phyloP scores from a whole-genome alignment of 2,888 invertebrate genomes.

The Seira sanloemensis region DNA sequence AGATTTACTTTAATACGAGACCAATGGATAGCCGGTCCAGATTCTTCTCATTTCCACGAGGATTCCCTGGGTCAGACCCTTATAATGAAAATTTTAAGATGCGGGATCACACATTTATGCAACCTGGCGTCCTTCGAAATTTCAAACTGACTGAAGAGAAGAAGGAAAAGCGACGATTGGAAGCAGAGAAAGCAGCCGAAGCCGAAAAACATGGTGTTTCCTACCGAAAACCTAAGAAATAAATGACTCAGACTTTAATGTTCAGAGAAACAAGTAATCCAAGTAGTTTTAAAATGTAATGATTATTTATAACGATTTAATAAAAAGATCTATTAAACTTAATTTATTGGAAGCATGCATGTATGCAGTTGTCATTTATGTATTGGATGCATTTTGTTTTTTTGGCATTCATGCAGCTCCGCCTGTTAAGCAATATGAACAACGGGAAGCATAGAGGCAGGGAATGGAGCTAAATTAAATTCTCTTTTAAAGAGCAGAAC shows the following conservation, averaged over 20 bases:
- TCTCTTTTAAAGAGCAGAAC: too few relatives aligned
- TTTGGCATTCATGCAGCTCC: too few relatives aligned
- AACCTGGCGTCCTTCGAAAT: constrained; percentile 49
- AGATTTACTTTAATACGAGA: constrained; percentile 77
- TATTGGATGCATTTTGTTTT: too few relatives aligned
- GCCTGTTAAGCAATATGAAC: too few relatives aligned
- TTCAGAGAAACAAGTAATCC: neutral
- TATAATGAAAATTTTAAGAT: constrained; percentile 83
- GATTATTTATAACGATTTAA: neutral
- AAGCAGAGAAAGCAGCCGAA: constrained; percentile 54
- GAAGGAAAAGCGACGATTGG: constrained; percentile 61
- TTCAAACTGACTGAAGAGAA: constrained; percentile 36
- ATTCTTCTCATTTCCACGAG: constrained; percentile 81
- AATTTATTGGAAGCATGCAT: too few relatives aligned
- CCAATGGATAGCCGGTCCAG: constrained; percentile 82
- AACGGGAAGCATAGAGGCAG: too few relatives aligned
- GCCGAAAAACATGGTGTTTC: constrained; percentile 37
- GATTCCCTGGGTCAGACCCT: constrained; percentile 82
- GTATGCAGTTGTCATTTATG: too few relatives aligned
- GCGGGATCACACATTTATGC: constrained; percentile 75
- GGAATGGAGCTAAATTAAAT: too few relatives aligned
- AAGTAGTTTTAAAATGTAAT: neutral
- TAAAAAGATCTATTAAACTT: neutral
- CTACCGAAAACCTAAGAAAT: too few relatives aligned
- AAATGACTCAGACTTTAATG: neutral